Percentiles rank a stretch among this genome's conserved stretches.
These are phyloP conservation scores for Corythornis cristatus DNA, from an alignment of 2,113 vertebrate genomes.

Conservation along the genomic window DNA sequence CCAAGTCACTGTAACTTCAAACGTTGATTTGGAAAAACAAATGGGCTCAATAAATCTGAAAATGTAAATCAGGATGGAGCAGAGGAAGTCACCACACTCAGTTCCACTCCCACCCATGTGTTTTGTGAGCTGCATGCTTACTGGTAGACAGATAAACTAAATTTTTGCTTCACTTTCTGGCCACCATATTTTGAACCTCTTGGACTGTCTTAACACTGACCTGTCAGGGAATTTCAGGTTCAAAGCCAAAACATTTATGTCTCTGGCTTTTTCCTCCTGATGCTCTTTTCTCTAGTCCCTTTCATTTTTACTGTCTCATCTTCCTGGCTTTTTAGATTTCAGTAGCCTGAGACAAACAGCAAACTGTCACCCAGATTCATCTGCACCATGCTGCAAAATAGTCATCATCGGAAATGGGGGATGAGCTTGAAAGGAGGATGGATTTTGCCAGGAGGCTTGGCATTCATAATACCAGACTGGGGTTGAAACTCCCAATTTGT, in stretches of 20 bases:
- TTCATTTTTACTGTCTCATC: too few relatives aligned
- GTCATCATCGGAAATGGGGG: neutral
- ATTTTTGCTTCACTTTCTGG: too few relatives aligned
- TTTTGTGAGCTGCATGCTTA: neutral
- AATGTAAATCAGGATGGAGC: neutral
- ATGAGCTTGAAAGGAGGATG: constrained; percentile 23
- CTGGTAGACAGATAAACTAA: too few relatives aligned
- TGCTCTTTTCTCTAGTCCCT: too few relatives aligned
- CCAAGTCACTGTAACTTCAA: neutral
- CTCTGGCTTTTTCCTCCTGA: too few relatives aligned
- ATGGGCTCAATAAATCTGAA: neutral
- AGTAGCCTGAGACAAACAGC: neutral
- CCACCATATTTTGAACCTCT: too few relatives aligned
- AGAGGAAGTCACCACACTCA: neutral
- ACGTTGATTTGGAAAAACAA: neutral
- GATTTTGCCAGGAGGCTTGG: neutral
- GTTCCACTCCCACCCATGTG: neutral
- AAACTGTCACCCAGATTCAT: neutral
- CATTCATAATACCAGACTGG: neutral
- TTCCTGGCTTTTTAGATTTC: too few relatives aligned
- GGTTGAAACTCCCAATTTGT: constrained; percentile 34
- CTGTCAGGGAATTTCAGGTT: too few relatives aligned
- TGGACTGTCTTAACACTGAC: too few relatives aligned
- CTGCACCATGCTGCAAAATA: neutral
- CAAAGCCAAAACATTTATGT: too few relatives aligned